Base-by-base conservation (phyloP, 2,888 invertebrate genomes). In the Spodoptera exigua region DNA sequence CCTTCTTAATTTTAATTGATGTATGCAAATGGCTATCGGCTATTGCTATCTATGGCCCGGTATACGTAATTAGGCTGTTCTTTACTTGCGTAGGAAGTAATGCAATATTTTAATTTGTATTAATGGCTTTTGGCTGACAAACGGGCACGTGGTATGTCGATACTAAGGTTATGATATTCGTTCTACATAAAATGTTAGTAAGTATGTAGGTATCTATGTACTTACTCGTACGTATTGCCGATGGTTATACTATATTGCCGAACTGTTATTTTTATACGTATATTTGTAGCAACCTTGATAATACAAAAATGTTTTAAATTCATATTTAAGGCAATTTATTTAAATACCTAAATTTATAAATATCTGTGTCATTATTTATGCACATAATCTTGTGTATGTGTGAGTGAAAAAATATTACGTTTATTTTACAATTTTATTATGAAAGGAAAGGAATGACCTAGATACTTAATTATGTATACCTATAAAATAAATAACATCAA, bases 1-100 rank as follows among this genome's bases (percentile, higher is more conserved):
- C 53, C 48, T 68, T 49, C 17, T 43, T 61, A 41, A n/a, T 54
- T 59, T 58, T 52, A 61, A 57, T 64, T 58, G 43, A 46, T 46
- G 10, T 47, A 47, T 60, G 14, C 21, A 56, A 64, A 63, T 61
- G 3, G 62, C 48, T 61, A 21, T 55, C n/a, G 49, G 62, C 52
- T 54, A 61, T 61, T 53, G 32, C 32, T 67, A 46, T 52, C 32
- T 67, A 46, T 52, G 41, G n/a, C n/a, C 39, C 13, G 55, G 36
- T 58, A 51, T 44, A 46, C n/a, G 17, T 55, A 55, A 62, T 54
- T 40, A 34, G 21, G 21, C n/a, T 34, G 16, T 13, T 27, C 10
- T 10, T 36, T 13, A 11, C 13, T 43, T 27, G 17, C n/a, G 66
- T 66, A 66, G 35, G 58, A 36, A 13, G 12, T 27, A 35, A 12